Base-by-base conservation (phyloP, 2,797 vertebrate genomes). In the Leucoraja ocellata region DNA sequence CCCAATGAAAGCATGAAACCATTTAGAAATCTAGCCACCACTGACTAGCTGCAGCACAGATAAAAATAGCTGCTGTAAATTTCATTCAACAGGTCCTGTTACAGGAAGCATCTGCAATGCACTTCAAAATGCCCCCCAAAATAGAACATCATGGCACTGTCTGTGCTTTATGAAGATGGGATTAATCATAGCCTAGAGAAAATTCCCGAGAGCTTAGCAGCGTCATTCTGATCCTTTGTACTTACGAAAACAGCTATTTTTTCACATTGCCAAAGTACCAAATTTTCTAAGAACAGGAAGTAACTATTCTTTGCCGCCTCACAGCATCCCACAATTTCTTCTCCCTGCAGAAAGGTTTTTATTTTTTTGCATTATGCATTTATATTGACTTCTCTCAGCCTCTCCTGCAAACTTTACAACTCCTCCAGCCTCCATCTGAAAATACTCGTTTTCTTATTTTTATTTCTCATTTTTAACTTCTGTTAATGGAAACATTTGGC, bases 41-140 rank as follows among this genome's bases (percentile, higher is more conserved):
- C 63, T 88, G 63, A 88, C 84, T 68, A 88, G 36, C 84, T 88
- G 63, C 61, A 88, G 84, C n/a, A 63, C 32, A 88, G 84, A 88
- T 88, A 88, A 88, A 88, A 88, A 88, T 88, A 88, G 63, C 84
- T 68, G 84, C 84, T 68, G 84, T 23, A 68, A 65, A 88, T 65
- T 88, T 88, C 84, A 88, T 63, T 88, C 84, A 88, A 88, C 84
- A 88, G 84, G 84, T 88, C 65, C n/a, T 65, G 84, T 88, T 88
- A 88, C 84, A 88, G 84, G 84, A 88, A 88, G 84, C 84, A 88
- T 88, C 63, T 88, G 84, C 84, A 88, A 36, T 32, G n/a, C 61
- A 88, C 65, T 88, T 68, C 84, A 68, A 88, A 88, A 88, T 88
- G 84, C 84, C 32, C 84, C 84, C 61, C 65, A 68, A 88, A 88